A percentile compares a stretch with the other conserved stretches of the same genome.
Conservation (phyloP, 2,797 vertebrate species). For the Meriones psammophilus region DNA sequence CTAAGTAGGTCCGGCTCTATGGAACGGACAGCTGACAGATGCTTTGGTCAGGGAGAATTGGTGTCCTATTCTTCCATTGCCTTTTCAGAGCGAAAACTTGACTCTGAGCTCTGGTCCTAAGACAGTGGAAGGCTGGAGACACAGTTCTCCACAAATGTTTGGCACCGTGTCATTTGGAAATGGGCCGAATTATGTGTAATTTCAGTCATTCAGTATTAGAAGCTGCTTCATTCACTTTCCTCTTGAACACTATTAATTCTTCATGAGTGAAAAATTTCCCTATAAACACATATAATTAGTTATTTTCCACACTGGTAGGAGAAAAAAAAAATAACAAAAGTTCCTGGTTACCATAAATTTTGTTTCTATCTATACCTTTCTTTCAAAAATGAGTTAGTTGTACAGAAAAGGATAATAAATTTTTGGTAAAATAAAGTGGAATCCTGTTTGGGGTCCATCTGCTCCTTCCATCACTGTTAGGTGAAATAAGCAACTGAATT, state of each 20-base stretch:
- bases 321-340: constrained; percentile 15
- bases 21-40: background rate
- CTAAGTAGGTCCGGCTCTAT: background rate
- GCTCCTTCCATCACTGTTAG: constrained; percentile 18
- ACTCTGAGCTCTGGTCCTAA: constrained; percentile 43
- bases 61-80: background rate
- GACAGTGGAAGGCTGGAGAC: background rate
- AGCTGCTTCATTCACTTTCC: background rate
- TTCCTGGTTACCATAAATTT: constrained; percentile 60
- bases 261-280: constrained; percentile 40
- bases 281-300: background rate
- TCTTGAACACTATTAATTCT: background rate
- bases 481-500: constrained; percentile 6
- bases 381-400: constrained; percentile 3
- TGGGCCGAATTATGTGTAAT: background rate
- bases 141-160: background rate
- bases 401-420: constrained; percentile 17
- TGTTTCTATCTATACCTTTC: constrained; percentile 39
- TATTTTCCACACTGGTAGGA: constrained; percentile 35
- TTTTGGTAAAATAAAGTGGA: constrained; percentile 27
- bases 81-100: constrained; percentile 3
- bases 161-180: background rate
- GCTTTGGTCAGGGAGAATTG: background rate
- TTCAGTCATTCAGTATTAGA: background rate
- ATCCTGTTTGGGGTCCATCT: background rate